Conservation (phyloP, 2,888 invertebrate genomes). For the Myopa testacea region DNA sequence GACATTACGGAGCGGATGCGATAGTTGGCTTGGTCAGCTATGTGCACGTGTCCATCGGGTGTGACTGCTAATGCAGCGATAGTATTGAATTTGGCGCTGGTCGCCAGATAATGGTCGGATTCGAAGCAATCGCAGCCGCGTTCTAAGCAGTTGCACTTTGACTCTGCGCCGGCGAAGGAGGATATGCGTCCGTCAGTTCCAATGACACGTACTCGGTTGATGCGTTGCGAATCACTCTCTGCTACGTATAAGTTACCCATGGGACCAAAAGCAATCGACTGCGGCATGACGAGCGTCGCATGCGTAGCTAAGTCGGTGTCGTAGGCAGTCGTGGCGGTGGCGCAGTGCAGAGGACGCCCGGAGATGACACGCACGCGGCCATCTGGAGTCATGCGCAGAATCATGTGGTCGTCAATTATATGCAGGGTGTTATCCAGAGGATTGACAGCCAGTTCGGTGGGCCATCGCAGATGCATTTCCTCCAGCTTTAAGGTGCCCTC, state of each 20-base stretch:
- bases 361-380: conserved; percentile 93
- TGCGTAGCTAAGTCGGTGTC: conserved; percentile 91
- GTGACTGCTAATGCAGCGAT: conserved; percentile 93
- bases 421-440: conserved; percentile 94
- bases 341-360: conserved; percentile 93
- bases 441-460: conserved; percentile 93
- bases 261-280: conserved; percentile 93
- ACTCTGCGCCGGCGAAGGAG: conserved; percentile 94
- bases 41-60: conserved; percentile 93
- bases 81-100: conserved; percentile 93
- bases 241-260: conserved; percentile 94
- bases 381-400: conserved; percentile 90
- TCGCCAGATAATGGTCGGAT: conserved; percentile 90
- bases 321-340: conserved; percentile 81
- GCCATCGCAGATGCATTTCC: conserved; percentile 95
- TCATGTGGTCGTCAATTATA: conserved; percentile 97
- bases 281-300: conserved; percentile 91
- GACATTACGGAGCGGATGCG: conserved; percentile 89
- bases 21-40: conserved; percentile 94
- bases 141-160: conserved; percentile 92
- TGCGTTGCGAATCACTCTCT: conserved; percentile 94
- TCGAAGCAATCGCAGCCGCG: conserved; percentile 93
- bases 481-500: conserved; percentile 92
- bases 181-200: conserved; percentile 94
- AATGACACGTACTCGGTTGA: conserved; percentile 90